A percentile compares a stretch with the other conserved stretches of the same genome.
phyloP scores from a whole-genome alignment of 1,140 invertebrate species.

The Panulirus ornatus region DNA sequence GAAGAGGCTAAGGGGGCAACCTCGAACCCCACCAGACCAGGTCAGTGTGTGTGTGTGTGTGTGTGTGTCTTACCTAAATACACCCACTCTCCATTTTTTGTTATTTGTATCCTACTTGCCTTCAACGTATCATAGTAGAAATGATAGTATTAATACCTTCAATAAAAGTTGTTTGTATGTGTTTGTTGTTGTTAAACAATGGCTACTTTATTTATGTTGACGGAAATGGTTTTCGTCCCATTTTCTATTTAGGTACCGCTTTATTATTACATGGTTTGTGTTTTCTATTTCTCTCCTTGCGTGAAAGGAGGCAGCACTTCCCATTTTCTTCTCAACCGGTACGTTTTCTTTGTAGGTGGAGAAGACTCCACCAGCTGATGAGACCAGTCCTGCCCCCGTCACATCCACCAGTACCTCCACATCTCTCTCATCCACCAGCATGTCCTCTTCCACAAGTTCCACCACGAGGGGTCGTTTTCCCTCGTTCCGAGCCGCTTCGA shows the following conservation, averaged over 20 bases:
- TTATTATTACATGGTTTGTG: not conserved
- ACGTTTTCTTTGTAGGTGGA: not conserved
- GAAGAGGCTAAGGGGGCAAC: not conserved
- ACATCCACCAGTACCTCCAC: slow-evolving; percentile 22
- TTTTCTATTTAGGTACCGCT: not conserved
- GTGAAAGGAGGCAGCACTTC: not conserved
- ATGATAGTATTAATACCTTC: too few species aligned
- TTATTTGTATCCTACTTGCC: too few species aligned
- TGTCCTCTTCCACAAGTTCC: slow-evolving; percentile 30
- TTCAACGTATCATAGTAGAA: too few species aligned
- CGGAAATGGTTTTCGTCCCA: not conserved
- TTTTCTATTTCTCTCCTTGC: not conserved
- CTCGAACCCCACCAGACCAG: not conserved
- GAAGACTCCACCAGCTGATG: not conserved
- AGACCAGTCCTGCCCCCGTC: not conserved
- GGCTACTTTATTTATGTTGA: not conserved
- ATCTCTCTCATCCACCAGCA: slow-evolving; percentile 31
- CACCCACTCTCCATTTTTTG: too few species aligned
- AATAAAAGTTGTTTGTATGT: slow-evolving; percentile 12
- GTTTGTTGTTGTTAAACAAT: not conserved
- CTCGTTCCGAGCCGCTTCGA: slow-evolving; percentile 32
- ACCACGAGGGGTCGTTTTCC: slow-evolving; percentile 44
- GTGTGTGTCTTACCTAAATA: too few species aligned
- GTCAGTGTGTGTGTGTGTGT: slow-evolving; percentile 10
- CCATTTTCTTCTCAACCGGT: not conserved